Evolutionary conservation across 2,113 vertebrate genomes (phyloP).

Genomic region (Hippoglossus stenolepis): DNA sequence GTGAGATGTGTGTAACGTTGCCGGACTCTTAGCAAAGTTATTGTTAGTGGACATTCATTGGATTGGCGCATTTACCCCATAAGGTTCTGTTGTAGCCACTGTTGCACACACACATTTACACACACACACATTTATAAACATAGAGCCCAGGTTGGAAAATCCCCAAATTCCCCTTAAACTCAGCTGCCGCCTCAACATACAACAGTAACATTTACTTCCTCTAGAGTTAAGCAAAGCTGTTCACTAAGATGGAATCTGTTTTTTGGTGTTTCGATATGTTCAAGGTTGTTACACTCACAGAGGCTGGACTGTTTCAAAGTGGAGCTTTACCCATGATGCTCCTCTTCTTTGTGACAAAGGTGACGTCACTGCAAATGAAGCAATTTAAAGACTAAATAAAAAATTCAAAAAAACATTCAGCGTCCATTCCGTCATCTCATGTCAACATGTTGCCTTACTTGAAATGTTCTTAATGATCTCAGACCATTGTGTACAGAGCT

Average conservation of each 20-base stretch:
- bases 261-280: constrained; percentile 15
- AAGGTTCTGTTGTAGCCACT: no score
- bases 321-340: constrained; percentile 30
- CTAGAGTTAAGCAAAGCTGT: constrained; percentile 10
- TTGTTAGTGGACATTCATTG: no score
- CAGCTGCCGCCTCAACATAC: not conserved
- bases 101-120: not conserved
- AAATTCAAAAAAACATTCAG: not conserved
- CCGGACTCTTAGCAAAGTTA: no score
- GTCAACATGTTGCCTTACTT: constrained; percentile 83
- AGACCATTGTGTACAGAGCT: constrained; percentile 56
- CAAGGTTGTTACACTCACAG: constrained; percentile 11
- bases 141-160: not conserved
- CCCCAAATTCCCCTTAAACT: not conserved
- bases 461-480: constrained; percentile 62
- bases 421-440: constrained; percentile 63
- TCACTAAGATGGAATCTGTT: not conserved
- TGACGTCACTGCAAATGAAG: constrained; percentile 43
- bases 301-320: constrained; percentile 7
- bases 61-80: not conserved
- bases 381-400: constrained; percentile 16
- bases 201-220: constrained; percentile 14
- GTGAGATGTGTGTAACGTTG: no score
- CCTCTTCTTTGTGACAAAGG: not conserved
- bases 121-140: not conserved